These are phyloP conservation scores for Dreissena rostriformis DNA, from an alignment of 1,140 invertebrate genomes.

Conservation along the genomic window DNA sequence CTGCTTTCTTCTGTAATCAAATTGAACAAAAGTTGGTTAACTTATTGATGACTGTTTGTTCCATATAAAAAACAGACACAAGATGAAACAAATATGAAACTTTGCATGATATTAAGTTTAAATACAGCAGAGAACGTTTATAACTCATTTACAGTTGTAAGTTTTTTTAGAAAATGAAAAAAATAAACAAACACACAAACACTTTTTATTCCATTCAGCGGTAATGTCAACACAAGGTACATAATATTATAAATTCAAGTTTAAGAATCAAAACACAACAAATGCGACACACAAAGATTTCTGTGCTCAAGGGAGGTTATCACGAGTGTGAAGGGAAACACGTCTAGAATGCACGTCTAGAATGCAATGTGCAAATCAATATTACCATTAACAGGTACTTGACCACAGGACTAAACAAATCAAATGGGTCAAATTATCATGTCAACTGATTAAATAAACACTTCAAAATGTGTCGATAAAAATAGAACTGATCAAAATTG, in stretches of 20 bases:
- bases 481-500: too few relatives aligned
- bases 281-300: background rate
- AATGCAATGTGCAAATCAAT: background rate
- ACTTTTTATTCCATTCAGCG: too few relatives aligned
- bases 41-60: background rate
- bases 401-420: background rate
- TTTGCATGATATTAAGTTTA: too few relatives aligned
- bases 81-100: background rate
- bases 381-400: conserved; percentile 11
- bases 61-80: background rate
- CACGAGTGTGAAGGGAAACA: background rate
- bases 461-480: too few relatives aligned
- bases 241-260: too few relatives aligned
- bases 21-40: conserved; percentile 8
- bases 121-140: too few relatives aligned
- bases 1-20: conserved; percentile 60
- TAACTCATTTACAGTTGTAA: too few relatives aligned
- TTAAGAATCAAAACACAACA: background rate
- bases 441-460: too few relatives aligned
- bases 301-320: background rate
- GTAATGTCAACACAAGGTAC: too few relatives aligned
- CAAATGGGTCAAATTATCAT: too few relatives aligned
- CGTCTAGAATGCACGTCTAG: background rate
- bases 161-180: too few relatives aligned
- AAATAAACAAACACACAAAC: too few relatives aligned